Base-by-base conservation (phyloP, 92 coral and sea anemone genomes). In the Scolanthus callimorphus region DNA sequence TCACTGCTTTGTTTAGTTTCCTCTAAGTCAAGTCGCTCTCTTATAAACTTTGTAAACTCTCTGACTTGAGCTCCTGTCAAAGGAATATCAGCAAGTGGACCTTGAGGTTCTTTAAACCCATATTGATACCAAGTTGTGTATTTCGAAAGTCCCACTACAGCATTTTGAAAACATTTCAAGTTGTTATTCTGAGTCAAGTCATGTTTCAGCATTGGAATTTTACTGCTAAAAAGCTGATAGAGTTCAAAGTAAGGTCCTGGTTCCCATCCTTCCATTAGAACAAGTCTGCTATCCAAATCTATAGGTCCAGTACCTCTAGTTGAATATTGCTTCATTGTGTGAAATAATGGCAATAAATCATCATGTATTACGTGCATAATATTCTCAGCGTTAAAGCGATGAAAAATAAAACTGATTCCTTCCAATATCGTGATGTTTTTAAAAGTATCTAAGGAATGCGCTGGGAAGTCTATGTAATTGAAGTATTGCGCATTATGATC, bases 281-380 rank as follows among this genome's bases (percentile, higher is more conserved):
- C 82, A 19, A 88, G 39, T 44, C 77, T 79, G 11, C 73, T 61
- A 15, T 63, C 79, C 11, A 73, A 67, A 53, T 87, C 85, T 13
- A 77, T 8, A 17, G 80, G 39, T 17, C 20, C 13, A 25, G 25
- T 26, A 30, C 27, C 45, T 1, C 24, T 41, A 39, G 29, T 55
- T 39, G 86, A 73, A 69, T 73, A 88, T 70, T 80, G 85, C 29
- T 74, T 65, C 44, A 84, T 54, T 0, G 99, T 94, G 59, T 76
- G 82, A 68, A 76, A 94, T 30, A 94, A 29, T 12, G 99, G 99
- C 30, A 94, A 58, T 1, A 94, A 69, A 71, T 94, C 99, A 38
- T 94, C 99, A 27, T 94, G 99, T 25, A 94, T 17, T 12, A 84
- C 88, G 51, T 94, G 99, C 99, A 94, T 94, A 4, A 88, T 77